phyloP scores from a whole-genome alignment of 2,113 vertebrate species.

The Takifugu bimaculatus region DNA sequence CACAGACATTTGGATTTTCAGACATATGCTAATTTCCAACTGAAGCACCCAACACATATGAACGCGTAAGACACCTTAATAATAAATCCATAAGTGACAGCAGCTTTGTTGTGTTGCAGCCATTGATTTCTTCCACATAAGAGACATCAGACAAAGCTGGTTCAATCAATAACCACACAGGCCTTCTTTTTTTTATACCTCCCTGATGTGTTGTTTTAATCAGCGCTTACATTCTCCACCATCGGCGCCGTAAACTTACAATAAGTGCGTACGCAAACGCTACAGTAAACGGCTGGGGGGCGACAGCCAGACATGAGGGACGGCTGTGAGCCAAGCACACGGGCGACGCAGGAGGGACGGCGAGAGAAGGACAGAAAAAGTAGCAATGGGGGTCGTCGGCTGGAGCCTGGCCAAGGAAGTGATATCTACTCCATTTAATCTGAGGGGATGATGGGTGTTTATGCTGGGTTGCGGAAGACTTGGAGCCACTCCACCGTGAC shows the following conservation, averaged over 20 bases:
- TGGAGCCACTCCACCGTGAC: conserved; percentile 5
- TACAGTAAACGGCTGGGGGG: conserved; percentile 8
- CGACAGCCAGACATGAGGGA: conserved; percentile 30
- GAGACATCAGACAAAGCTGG: conserved; percentile 17
- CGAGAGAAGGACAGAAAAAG: conserved; percentile 22
- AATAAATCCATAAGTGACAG: background rate
- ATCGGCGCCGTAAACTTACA: conserved; percentile 8
- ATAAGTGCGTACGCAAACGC: conserved; percentile 21
- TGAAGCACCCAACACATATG: background rate
- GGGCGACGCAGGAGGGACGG: conserved; percentile 18
- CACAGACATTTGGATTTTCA: background rate
- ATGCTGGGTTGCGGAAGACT: conserved; percentile 19
- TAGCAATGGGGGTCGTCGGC: conserved; percentile 44
- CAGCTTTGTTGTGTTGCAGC: background rate
- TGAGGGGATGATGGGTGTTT: conserved; percentile 53
- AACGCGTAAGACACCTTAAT: background rate
- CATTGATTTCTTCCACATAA: conserved; percentile 34
- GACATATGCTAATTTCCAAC: too few species aligned
- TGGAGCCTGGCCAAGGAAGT: conserved; percentile 40
- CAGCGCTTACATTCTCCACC: background rate
- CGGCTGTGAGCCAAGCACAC: conserved; percentile 42
- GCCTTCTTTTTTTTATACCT: background rate
- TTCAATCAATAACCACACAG: conserved; percentile 34
- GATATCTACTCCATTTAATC: conserved; percentile 50
- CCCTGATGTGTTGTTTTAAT: conserved; percentile 27